Evolutionary conservation across 2,888 invertebrate genomes (phyloP).

Genomic region (Griposia aprilina): DNA sequence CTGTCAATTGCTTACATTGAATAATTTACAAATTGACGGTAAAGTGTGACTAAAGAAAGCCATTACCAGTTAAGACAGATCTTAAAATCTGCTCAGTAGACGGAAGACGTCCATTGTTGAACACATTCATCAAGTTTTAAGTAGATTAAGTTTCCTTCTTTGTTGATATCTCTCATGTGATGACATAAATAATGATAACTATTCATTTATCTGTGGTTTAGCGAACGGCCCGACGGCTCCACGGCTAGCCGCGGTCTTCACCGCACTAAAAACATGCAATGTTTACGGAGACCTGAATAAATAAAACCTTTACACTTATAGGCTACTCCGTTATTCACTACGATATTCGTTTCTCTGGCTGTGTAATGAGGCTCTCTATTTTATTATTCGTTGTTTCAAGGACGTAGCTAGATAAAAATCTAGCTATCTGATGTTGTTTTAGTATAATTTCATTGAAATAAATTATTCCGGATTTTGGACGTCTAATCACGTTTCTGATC

Average conservation of each 20-base stretch:
- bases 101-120: slow-evolving; percentile 30
- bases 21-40: slow-evolving; percentile 34
- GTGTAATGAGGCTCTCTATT: slow-evolving; percentile 35
- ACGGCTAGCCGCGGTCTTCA: background rate
- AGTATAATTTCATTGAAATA: slow-evolving; percentile 9
- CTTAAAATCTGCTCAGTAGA: slow-evolving; percentile 9
- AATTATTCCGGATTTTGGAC: slow-evolving; percentile 15
- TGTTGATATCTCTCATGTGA: background rate
- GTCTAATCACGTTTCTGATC: background rate
- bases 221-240: background rate
- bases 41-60: slow-evolving; percentile 15
- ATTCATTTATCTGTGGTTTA: slow-evolving; percentile 9
- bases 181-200: background rate
- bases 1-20: slow-evolving; percentile 14
- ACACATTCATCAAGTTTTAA: slow-evolving; percentile 6
- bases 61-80: slow-evolving; percentile 39
- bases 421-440: slow-evolving; percentile 24
- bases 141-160: slow-evolving; percentile 4
- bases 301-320: slow-evolving; percentile 46
- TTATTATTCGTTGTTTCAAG: slow-evolving; percentile 49
- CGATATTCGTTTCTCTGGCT: slow-evolving; percentile 5
- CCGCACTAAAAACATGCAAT: slow-evolving; percentile 37
- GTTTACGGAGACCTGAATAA: slow-evolving; percentile 45
- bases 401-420: slow-evolving; percentile 11
- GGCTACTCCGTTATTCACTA: slow-evolving; percentile 17